A percentile compares a stretch with the other conserved stretches of the same genome.
Evolutionary conservation across 2,797 vertebrate genomes (phyloP).

Genomic region (Onychomys torridus): DNA sequence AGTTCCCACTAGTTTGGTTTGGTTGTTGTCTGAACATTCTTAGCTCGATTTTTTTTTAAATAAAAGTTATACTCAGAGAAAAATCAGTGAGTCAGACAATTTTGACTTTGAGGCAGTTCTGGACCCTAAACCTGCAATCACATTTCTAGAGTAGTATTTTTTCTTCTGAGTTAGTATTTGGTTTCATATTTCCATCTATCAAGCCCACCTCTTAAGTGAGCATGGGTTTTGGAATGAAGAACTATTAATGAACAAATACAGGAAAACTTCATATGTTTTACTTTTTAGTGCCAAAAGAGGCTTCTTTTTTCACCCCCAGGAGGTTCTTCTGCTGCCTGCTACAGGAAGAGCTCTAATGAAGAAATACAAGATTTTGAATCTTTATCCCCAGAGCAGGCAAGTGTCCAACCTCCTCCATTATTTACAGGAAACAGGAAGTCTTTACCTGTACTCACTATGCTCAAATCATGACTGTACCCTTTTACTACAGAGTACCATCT

Average conservation of each 20-base stretch:
- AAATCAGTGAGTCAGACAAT: not conserved
- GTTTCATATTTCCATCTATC: constrained; percentile 12
- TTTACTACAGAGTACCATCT: not conserved
- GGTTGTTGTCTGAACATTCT: not conserved
- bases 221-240: constrained; percentile 6
- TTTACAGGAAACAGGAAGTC: not conserved
- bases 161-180: not conserved
- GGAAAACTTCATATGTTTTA: not conserved
- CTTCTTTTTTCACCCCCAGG: not conserved
- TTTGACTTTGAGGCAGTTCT: not conserved
- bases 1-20: too few species aligned
- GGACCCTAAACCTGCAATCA: not conserved
- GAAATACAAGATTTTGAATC: not conserved
- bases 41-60: not conserved
- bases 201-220: not conserved
- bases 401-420: not conserved
- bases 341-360: constrained; percentile 5
- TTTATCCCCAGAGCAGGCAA: not conserved
- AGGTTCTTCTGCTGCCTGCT: not conserved
- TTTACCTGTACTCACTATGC: not conserved
- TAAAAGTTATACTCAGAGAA: not conserved
- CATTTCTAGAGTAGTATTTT: not conserved
- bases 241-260: constrained; percentile 29
- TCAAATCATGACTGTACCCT: not conserved
- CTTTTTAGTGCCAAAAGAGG: not conserved